phyloP scores from a whole-genome alignment of 1,140 invertebrate species.

The Lasaia peninsularis region DNA sequence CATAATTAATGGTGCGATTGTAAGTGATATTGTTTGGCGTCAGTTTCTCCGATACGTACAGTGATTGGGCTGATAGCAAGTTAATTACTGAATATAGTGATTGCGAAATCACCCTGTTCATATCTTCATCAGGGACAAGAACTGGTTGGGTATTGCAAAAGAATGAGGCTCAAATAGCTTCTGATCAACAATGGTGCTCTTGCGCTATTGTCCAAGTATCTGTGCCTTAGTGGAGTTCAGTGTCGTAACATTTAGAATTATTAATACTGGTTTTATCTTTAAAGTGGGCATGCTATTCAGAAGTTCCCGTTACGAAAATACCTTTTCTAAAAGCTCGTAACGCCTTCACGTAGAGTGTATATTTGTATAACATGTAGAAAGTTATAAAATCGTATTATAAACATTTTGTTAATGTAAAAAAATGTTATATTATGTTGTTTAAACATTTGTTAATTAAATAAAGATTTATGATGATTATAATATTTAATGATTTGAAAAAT shows the following conservation, averaged over 20 bases:
- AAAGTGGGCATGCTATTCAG: conserved; percentile 2
- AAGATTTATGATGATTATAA: too few relatives aligned
- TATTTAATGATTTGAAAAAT: too few relatives aligned
- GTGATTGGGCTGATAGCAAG: conserved; percentile 37
- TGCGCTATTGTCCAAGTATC: conserved; percentile 44
- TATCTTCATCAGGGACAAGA: conserved; percentile 61
- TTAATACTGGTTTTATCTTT: conserved; percentile 12
- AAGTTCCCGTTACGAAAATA: conserved; percentile 1
- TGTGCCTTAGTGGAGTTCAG: conserved; percentile 32
- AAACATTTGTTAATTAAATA: too few relatives aligned
- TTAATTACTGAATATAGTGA: conserved; percentile 46
- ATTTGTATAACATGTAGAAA: background rate
- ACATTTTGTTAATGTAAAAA: background rate
- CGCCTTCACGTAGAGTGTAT: background rate
- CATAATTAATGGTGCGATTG: conserved; percentile 22
- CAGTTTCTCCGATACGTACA: conserved; percentile 20
- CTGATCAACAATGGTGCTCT: conserved; percentile 42
- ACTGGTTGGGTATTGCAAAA: conserved; percentile 56
- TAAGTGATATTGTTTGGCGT: conserved; percentile 14
- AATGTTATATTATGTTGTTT: too few relatives aligned
- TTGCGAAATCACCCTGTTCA: conserved; percentile 53
- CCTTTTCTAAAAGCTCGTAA: background rate
- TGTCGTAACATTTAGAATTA: conserved; percentile 8
- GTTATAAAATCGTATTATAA: background rate
- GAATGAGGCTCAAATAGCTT: conserved; percentile 47